Evolutionary conservation across 2,888 invertebrate species (phyloP), one percentile per base, ranked within the genome.

Genomic region (Caenorhabditis zanzibari): DNA sequence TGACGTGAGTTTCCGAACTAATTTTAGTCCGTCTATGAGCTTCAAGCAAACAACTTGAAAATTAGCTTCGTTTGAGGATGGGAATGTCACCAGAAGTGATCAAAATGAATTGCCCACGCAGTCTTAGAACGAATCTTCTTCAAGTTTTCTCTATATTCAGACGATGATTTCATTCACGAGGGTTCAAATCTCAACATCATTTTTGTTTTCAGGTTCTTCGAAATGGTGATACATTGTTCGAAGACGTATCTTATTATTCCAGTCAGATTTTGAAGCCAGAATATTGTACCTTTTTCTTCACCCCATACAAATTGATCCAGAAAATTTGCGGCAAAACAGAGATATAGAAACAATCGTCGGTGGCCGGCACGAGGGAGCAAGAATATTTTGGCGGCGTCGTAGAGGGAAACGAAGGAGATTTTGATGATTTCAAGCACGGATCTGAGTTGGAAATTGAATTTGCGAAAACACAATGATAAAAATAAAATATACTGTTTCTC

Each of bases 251-350:
- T 24, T 32, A 24, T 56, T 52, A 56, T 76, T 61, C 47, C 26
- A 63, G 26, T 44, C 63, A 44, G 26, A 9, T 9, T n/a, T 63
- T 63, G 63, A n/a, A 63, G 41, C 1, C 2, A 14, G 12, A 24
- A 54, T 52, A 58, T 56, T 76, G 58, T 69, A 87, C 88, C 85
- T 82, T 91, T 91, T 66, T 91, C 91, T 76, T 91, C 91, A 54
- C 91, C 90, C 80, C 90, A 91, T 12, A 90, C 90, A 61, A 91
- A 87, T 64, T 89, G 90, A 82, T 91, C 90, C 35, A 91, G 63
- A 66, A 91, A 91, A 73, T 89, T 90, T 35, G 90, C 89, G 0
- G 85, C 64, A 75, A 91, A 89, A 69, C 88, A 90, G 1, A 90
- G 71, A 69, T 85, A 89, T 26, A 91, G 77, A 69, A 90, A 88